Percentiles rank a stretch among this genome's conserved stretches.
Conservation (phyloP, 2,113 vertebrate genomes). For the Cnemophilus loriae region DNA sequence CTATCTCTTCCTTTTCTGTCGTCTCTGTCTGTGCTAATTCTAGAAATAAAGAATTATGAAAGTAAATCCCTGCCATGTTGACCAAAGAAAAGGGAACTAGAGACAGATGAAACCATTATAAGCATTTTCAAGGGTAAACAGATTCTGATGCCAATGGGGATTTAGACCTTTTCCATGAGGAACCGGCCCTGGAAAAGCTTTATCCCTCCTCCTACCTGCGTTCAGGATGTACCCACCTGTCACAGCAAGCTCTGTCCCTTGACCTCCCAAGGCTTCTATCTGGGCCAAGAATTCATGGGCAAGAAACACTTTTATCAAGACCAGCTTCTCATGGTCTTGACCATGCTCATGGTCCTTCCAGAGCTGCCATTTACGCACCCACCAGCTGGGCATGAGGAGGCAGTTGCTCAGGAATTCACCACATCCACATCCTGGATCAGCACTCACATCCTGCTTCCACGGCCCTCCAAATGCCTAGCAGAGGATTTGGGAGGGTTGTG, state of each 20-base stretch:
- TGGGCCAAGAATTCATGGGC: background rate
- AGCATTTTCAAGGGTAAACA: background rate
- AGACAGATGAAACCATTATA: background rate
- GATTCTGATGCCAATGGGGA: background rate
- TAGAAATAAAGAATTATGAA: background rate
- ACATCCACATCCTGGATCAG: background rate
- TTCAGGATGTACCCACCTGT: background rate
- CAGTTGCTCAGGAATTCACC: background rate
- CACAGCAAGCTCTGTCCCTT: background rate
- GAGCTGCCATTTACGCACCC: background rate
- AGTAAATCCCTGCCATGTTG: background rate
- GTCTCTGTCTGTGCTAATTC: background rate
- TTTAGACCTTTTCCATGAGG: background rate
- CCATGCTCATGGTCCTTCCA: background rate
- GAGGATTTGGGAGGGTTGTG: background rate
- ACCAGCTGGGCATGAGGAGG: background rate
- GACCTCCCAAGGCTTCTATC: background rate
- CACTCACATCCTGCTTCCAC: no score
- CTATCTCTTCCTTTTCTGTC: background rate
- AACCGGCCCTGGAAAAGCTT: background rate
- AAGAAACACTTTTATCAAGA: background rate
- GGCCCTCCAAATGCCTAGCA: background rate
- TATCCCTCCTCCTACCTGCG: background rate
- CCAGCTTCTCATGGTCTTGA: background rate
- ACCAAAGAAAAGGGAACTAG: background rate